Conservation (phyloP, 2,888 invertebrate species). For the Eudemis profundana region DNA sequence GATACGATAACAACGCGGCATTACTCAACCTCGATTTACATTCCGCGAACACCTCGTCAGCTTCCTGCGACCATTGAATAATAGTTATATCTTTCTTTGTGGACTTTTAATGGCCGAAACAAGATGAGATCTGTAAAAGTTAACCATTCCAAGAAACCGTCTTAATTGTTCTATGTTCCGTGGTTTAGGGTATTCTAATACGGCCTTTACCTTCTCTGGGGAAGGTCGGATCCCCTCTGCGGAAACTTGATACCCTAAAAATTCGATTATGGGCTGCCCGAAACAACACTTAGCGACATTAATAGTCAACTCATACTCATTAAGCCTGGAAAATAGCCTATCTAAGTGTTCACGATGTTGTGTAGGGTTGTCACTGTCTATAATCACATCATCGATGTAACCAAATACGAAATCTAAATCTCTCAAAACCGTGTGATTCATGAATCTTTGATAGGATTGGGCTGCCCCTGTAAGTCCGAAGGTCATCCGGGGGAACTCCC, state of each 20-base stretch:
- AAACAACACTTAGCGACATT: background rate
- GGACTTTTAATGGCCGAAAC: background rate
- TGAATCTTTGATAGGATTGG: slow-evolving; percentile 33
- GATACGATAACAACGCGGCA: background rate
- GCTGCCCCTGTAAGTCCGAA: slow-evolving; percentile 33
- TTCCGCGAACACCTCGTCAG: background rate
- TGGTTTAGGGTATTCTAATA: background rate
- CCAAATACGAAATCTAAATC: slow-evolving; percentile 1
- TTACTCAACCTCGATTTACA: background rate
- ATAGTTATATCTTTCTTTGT: background rate
- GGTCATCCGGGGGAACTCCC: no score
- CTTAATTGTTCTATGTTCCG: background rate
- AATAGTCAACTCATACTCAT: background rate
- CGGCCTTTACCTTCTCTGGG: background rate
- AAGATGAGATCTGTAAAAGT: background rate
- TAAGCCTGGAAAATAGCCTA: background rate
- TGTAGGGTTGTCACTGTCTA: background rate
- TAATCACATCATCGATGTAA: slow-evolving; percentile 18
- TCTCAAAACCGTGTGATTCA: slow-evolving; percentile 1
- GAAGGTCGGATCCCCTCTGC: background rate
- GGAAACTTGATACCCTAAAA: background rate
- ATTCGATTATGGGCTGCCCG: background rate
- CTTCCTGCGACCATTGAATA: background rate
- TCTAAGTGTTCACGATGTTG: background rate
- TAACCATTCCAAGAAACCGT: background rate